phyloP scores from a whole-genome alignment of 2,113 vertebrate species.

The Phrynosoma platyrhinos region DNA sequence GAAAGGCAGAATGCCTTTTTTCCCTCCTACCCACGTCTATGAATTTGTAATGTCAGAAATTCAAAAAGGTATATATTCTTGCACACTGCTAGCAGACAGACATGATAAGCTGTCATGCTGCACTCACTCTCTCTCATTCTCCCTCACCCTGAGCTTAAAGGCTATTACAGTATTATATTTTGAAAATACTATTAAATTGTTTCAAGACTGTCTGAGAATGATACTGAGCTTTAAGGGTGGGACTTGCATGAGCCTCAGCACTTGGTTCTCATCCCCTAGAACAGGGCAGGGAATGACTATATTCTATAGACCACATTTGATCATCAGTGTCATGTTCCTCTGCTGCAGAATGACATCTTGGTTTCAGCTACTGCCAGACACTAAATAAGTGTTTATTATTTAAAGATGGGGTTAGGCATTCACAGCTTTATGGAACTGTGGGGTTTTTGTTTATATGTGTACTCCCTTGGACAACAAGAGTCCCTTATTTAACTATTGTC shows the following conservation, averaged over 20 bases:
- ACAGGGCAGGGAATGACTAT: neutral
- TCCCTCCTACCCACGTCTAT: neutral
- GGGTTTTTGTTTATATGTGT: slow-evolving; percentile 8
- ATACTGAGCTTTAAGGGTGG: neutral
- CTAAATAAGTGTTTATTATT: slow-evolving; percentile 32
- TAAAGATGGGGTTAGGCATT: slow-evolving; percentile 10
- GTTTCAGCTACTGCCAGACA: slow-evolving; percentile 17
- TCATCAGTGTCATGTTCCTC: slow-evolving; percentile 21
- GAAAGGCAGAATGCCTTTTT: too few species aligned
- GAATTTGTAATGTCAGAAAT: neutral
- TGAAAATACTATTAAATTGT: neutral
- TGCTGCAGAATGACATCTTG: neutral
- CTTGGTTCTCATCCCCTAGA: neutral
- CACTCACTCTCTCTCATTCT: neutral
- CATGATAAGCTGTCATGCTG: neutral
- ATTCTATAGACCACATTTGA: neutral
- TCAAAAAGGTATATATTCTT: neutral
- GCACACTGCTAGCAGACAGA: neutral
- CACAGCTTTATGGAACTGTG: neutral
- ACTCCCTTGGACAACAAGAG: neutral
- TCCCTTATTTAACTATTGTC: slow-evolving; percentile 24
- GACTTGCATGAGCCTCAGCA: neutral
- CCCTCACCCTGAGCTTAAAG: neutral
- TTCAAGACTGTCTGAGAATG: neutral
- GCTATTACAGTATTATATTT: neutral